These are phyloP conservation scores for Phengaris alcon DNA, from an alignment of 2,888 invertebrate species.

Conservation along the genomic window DNA sequence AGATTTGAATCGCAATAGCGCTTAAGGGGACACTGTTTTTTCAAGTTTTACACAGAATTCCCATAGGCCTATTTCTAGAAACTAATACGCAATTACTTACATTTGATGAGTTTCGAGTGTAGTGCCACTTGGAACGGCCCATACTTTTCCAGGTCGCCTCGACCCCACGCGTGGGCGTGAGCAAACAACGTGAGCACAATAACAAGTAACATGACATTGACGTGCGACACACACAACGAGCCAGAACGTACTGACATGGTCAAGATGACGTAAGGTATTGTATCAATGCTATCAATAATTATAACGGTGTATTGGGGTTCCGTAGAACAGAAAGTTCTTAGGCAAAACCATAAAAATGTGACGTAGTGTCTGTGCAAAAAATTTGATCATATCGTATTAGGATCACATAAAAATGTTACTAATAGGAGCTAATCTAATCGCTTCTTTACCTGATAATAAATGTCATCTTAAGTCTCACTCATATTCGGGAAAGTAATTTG, in stretches of 20 bases:
- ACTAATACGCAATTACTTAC: slow-evolving; percentile 46
- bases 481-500: too few species aligned
- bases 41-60: too few species aligned
- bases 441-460: too few species aligned
- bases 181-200: slow-evolving; percentile 33
- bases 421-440: too few species aligned
- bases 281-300: slow-evolving; percentile 26
- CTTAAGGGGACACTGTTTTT: too few species aligned
- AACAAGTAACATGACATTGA: slow-evolving; percentile 33
- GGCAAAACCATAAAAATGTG: too few species aligned
- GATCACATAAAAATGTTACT: too few species aligned
- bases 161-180: slow-evolving; percentile 43
- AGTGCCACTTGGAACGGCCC: slow-evolving; percentile 62
- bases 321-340: background rate
- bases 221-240: background rate
- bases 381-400: too few species aligned
- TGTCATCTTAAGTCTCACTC: too few species aligned
- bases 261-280: slow-evolving; percentile 22
- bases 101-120: slow-evolving; percentile 59
- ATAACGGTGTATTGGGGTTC: slow-evolving; percentile 23
- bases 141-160: slow-evolving; percentile 61
- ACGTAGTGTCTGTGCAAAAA: too few species aligned
- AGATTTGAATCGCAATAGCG: too few species aligned
- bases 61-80: too few species aligned
- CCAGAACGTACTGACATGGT: slow-evolving; percentile 13